phyloP scores from a whole-genome alignment of 1,140 invertebrate species.

The Aradophagus sp. region DNA sequence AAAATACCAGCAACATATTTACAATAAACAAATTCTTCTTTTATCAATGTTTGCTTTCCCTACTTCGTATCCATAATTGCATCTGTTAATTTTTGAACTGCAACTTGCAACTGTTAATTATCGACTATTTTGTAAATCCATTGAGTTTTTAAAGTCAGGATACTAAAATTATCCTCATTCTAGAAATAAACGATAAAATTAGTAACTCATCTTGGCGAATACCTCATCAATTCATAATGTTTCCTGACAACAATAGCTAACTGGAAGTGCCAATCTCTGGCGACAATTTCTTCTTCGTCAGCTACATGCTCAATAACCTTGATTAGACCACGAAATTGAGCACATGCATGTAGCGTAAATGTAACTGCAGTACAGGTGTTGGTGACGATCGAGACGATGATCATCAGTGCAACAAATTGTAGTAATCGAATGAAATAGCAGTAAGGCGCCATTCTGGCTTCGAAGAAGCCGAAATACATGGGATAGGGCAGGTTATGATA shows the following conservation, averaged over 20 bases:
- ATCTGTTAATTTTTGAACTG: no score
- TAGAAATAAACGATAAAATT: no score
- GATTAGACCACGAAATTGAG: not conserved
- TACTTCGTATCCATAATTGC: no score
- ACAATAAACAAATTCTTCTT: no score
- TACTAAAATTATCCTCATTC: no score
- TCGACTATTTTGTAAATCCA: no score
- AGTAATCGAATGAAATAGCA: not conserved
- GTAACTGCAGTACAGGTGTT: not conserved
- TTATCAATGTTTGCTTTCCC: no score
- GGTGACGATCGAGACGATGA: not conserved
- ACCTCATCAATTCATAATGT: conserved; percentile 4
- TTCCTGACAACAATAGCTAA: not conserved
- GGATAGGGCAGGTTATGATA: not conserved
- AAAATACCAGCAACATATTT: no score
- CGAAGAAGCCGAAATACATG: not conserved
- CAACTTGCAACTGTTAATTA: no score
- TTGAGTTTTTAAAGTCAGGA: no score
- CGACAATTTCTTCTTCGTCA: not conserved
- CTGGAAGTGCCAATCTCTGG: not conserved
- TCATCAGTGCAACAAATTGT: not conserved
- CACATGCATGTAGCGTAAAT: not conserved
- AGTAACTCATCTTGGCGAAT: no score
- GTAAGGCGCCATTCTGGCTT: not conserved
- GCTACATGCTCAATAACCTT: not conserved